Evolutionary conservation across 2,113 vertebrate species (phyloP).

Genomic region (Larimichthys polyactis): DNA sequence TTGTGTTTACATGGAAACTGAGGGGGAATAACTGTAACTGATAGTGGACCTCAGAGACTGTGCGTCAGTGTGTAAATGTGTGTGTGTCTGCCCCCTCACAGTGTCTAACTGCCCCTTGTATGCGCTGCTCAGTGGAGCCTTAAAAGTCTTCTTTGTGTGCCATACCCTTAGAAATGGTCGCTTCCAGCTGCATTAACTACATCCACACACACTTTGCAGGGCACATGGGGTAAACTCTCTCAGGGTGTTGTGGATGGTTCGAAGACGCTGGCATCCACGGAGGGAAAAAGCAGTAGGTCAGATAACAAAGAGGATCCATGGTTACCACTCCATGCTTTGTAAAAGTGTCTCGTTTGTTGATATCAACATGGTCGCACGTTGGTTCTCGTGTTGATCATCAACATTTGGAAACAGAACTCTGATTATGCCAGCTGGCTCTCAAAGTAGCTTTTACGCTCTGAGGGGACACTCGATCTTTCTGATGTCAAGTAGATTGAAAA

Average conservation of each 20-base stretch:
- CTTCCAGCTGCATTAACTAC: slow-evolving; percentile 2
- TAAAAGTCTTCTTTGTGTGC: slow-evolving; percentile 32
- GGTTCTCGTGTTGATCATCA: background rate
- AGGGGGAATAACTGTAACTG: slow-evolving; percentile 37
- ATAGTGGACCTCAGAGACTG: slow-evolving; percentile 33
- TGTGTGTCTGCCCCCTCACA: slow-evolving; percentile 6
- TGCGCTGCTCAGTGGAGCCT: background rate
- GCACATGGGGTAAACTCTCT: slow-evolving; percentile 11
- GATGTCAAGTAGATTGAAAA: slow-evolving; percentile 12
- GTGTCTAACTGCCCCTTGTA: background rate
- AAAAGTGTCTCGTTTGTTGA: slow-evolving; percentile 30
- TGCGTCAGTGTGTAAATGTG: slow-evolving; percentile 2
- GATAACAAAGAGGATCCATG: slow-evolving; percentile 35
- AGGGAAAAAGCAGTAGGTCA: slow-evolving; percentile 17
- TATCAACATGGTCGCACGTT: slow-evolving; percentile 27
- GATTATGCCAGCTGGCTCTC: slow-evolving; percentile 15
- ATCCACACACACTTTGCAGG: background rate
- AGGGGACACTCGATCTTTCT: slow-evolving; percentile 12
- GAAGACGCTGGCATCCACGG: background rate
- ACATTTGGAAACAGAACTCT: slow-evolving; percentile 23
- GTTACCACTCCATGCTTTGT: slow-evolving; percentile 21
- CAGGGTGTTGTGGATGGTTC: background rate
- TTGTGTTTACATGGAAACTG: slow-evolving; percentile 64
- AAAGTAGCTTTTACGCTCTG: background rate
- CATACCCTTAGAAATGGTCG: background rate